These are phyloP conservation scores for Sebastiscus albofasciatus DNA, from an alignment of 2,797 vertebrate genomes.

Conservation along the genomic window DNA sequence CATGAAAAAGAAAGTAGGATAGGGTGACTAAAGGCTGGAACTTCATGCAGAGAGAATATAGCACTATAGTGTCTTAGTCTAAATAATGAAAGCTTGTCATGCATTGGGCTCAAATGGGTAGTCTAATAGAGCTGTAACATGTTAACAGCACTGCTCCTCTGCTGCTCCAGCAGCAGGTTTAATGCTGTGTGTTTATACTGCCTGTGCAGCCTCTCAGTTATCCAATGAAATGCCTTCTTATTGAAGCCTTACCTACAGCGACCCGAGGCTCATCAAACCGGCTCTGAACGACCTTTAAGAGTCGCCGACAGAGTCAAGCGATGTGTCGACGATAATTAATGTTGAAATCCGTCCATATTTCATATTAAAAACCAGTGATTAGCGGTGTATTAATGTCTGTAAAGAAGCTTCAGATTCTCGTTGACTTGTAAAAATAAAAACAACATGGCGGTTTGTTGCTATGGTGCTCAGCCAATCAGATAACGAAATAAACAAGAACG, in stretches of 20 bases:
- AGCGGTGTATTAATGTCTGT: slow-evolving; percentile 27
- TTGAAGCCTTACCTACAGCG: slow-evolving; percentile 83
- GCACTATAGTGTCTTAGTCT: neutral
- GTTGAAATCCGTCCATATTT: neutral
- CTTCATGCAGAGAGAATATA: neutral
- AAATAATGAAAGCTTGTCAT: neutral
- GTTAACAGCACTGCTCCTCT: slow-evolving; percentile 34
- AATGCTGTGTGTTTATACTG: slow-evolving; percentile 85
- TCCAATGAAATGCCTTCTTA: slow-evolving; percentile 88
- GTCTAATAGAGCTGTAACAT: slow-evolving; percentile 5
- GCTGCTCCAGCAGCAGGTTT: slow-evolving; percentile 63
- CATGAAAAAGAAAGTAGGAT: slow-evolving; percentile 15
- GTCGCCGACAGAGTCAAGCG: neutral
- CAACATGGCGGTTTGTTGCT: slow-evolving; percentile 85
- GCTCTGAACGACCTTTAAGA: slow-evolving; percentile 32
- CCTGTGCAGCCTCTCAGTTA: slow-evolving; percentile 52
- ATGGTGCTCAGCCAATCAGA: slow-evolving; percentile 77
- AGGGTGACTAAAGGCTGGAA: neutral
- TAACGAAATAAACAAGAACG: slow-evolving; percentile 58
- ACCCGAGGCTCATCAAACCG: slow-evolving; percentile 41
- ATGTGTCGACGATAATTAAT: neutral
- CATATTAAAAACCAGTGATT: neutral
- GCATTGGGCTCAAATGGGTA: neutral
- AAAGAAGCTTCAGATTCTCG: slow-evolving; percentile 63
- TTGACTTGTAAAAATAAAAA: slow-evolving; percentile 43